phyloP scores from a whole-genome alignment of 2,888 invertebrate genomes.

The Tortrix viridana region DNA sequence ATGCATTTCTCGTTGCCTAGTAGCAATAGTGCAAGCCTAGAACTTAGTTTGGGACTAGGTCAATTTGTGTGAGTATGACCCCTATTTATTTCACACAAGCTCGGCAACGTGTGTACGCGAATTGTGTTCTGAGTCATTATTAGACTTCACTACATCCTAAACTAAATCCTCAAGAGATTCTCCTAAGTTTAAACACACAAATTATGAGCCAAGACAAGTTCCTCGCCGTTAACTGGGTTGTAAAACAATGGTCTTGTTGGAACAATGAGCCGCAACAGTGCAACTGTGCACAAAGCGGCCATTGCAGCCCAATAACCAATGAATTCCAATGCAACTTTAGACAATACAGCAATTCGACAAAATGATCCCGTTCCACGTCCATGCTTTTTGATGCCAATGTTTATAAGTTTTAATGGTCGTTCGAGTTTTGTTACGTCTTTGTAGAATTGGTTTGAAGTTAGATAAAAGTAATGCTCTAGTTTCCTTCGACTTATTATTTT shows the following conservation, averaged over 20 bases:
- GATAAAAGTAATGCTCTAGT: no score
- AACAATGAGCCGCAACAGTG: constrained; percentile 30
- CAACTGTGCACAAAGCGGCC: constrained; percentile 31
- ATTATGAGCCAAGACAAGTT: background rate
- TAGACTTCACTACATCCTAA: background rate
- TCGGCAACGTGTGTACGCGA: no score
- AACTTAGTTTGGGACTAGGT: no score
- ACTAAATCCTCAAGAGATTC: background rate
- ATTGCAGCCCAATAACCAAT: constrained; percentile 32
- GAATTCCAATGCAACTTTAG: constrained; percentile 35
- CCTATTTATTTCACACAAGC: no score
- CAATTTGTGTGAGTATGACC: no score
- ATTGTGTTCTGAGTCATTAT: no score
- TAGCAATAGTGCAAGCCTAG: no score
- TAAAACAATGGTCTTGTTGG: constrained; percentile 29
- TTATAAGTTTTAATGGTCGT: background rate
- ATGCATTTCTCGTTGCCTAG: no score
- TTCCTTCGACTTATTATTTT: no score
- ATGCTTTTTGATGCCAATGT: constrained; percentile 1
- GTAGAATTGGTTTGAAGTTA: no score
- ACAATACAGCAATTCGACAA: constrained; percentile 27
- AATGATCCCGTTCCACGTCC: constrained; percentile 18
- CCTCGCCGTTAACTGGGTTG: constrained; percentile 14
- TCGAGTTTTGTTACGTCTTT: background rate
- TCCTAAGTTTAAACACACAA: background rate